Conservation (phyloP, 2,113 vertebrate genomes). For the Platanista minor region DNA sequence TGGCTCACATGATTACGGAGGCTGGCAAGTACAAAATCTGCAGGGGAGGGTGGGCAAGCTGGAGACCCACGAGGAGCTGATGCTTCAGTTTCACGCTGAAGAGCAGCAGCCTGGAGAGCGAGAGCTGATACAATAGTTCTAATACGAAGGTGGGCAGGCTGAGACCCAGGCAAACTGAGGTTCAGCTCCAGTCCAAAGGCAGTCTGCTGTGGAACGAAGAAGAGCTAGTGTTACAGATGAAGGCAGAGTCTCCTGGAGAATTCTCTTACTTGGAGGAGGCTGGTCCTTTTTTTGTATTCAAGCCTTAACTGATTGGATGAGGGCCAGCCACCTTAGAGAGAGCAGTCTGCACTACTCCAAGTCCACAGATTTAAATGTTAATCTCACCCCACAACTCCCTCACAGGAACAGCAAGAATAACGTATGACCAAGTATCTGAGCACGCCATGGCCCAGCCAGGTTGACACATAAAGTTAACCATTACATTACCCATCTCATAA, state of each 20-base stretch:
- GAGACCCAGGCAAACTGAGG: neutral
- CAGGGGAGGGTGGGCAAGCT: neutral
- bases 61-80: neutral
- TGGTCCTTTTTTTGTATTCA: neutral
- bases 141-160: neutral
- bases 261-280: neutral
- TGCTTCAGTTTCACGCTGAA: neutral
- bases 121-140: neutral
- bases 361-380: neutral
- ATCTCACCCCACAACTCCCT: neutral
- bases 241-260: neutral
- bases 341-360: neutral
- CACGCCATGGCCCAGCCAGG: neutral
- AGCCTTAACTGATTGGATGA: neutral
- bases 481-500: neutral
- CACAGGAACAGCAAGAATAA: neutral
- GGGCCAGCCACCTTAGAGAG: too few species aligned
- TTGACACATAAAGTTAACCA: neutral
- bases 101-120: neutral
- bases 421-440: neutral
- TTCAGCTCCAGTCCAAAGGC: neutral
- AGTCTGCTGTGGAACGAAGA: neutral
- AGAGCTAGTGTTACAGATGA: neutral
- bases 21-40: neutral
- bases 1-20: neutral